Base-by-base conservation (phyloP, 2,113 vertebrate species). In the Pterocles orientalis region DNA sequence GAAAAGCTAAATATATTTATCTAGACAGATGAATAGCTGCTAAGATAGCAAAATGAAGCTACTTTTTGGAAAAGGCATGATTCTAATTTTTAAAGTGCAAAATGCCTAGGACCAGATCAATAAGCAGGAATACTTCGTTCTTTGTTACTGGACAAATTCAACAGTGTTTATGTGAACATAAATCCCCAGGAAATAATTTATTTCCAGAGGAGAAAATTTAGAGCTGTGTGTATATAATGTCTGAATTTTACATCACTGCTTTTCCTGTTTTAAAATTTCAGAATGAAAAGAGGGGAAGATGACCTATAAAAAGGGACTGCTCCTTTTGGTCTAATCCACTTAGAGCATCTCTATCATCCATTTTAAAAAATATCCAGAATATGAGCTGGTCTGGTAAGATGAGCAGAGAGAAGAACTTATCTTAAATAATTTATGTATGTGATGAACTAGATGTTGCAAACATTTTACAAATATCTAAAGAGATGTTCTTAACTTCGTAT, bases 281-380 rank as follows among this genome's bases (percentile, higher is more conserved):
- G 20, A 86, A 19, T 57, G 13, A 83, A 58, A 15, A 2, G 0
- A 3, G 2, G 8, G 3, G 5, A 11, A 3, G 21, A 3, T 71
- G 48, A 68, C 43, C 51, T 62, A 68, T n/a, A 72, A 82, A 54
- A 72, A 53, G 2, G 10, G 43, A 29, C 76, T 39, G 2, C 3
- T 80, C 9, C 9, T 57, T 82, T 83, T 47, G 12, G 3, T 21
- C 84, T 20, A 83, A 72, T 81, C 28, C 14, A 25, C 76, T 80
- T 41, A 64, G 15, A 10, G 4, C 5, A 77, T 71, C 10, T 68
- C 18, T 62, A 45, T 39, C 18, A 71, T 34, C 6, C 4, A 14
- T 75, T 70, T 77, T 57, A 20, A 24, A 8, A 60, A 73, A 48
- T 53, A 73, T 20, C 69, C 33, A 60, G 36, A 71, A 48, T 66